Percentiles rank a stretch among this genome's conserved stretches.
phyloP scores from a whole-genome alignment of 2,797 vertebrate species.

The Nannoperca australis region DNA sequence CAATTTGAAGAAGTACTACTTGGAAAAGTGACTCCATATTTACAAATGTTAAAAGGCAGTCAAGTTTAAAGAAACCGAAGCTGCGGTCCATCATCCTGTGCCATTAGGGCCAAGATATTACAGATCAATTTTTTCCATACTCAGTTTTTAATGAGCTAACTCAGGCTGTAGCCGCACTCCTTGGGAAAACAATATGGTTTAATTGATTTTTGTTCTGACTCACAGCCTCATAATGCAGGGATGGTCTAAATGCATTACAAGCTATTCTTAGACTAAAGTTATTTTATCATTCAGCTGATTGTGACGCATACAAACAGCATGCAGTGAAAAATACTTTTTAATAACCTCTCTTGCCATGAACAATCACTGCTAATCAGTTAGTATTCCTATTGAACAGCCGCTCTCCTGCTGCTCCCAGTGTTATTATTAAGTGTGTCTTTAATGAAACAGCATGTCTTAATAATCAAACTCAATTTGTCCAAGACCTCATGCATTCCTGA shows the following conservation, averaged over 20 bases:
- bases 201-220: conserved; percentile 58
- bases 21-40: neutral
- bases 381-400: conserved; percentile 3
- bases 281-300: conserved; percentile 20
- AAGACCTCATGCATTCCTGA: conserved; percentile 4
- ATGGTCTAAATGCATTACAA: conserved; percentile 28
- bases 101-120: conserved; percentile 26
- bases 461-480: conserved; percentile 23
- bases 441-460: conserved; percentile 18
- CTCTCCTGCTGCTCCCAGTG: neutral
- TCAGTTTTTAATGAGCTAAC: conserved; percentile 50
- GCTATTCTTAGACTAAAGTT: conserved; percentile 37
- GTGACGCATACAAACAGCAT: neutral
- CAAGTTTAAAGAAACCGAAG: conserved; percentile 24
- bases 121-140: conserved; percentile 47
- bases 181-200: conserved; percentile 49
- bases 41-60: conserved; percentile 15
- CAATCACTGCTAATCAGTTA: conserved; percentile 22
- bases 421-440: neutral
- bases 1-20: neutral
- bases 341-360: conserved; percentile 7
- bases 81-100: conserved; percentile 24
- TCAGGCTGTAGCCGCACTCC: conserved; percentile 26
- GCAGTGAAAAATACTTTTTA: neutral
- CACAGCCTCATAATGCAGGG: conserved; percentile 25